Conservation (phyloP, 2,888 invertebrate genomes). For the Papilio elwesi region DNA sequence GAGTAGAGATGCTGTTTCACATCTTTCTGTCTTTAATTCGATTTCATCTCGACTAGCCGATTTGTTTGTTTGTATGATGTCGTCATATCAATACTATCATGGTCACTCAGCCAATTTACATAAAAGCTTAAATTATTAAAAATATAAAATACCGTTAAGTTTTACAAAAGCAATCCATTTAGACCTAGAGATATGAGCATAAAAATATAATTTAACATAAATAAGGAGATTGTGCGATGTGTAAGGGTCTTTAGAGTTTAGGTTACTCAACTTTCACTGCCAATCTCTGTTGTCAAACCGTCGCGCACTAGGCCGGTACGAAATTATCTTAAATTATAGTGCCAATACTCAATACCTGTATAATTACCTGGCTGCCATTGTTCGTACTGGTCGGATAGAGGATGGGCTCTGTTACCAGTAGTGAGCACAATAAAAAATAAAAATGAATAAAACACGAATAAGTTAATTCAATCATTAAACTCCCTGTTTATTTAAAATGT, state of each 20-base stretch:
- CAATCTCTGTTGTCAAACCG: slow-evolving; percentile 29
- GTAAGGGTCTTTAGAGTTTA: slow-evolving; percentile 7
- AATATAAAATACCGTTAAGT: too few relatives aligned
- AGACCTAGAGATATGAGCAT: too few relatives aligned
- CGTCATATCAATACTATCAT: neutral
- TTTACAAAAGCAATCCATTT: too few relatives aligned
- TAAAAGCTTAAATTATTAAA: too few relatives aligned
- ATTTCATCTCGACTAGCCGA: neutral
- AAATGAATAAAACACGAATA: too few relatives aligned
- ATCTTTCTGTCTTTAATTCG: neutral
- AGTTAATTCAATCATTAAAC: too few relatives aligned
- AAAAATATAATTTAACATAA: too few relatives aligned
- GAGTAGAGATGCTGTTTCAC: neutral
- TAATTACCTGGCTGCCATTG: neutral
- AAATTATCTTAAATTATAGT: slow-evolving; percentile 27
- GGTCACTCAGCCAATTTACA: too few relatives aligned
- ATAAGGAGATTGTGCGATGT: slow-evolving; percentile 4
- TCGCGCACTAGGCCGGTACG: slow-evolving; percentile 9
- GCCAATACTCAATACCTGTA: neutral
- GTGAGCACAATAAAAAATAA: too few relatives aligned
- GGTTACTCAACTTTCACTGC: slow-evolving; percentile 31
- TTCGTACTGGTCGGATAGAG: neutral
- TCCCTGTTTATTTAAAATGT: too few relatives aligned
- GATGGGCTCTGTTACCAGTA: too few relatives aligned
- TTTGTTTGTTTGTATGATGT: too few relatives aligned